Evolutionary conservation across 2,113 vertebrate genomes (phyloP).

Genomic region (Anoura caudifer): DNA sequence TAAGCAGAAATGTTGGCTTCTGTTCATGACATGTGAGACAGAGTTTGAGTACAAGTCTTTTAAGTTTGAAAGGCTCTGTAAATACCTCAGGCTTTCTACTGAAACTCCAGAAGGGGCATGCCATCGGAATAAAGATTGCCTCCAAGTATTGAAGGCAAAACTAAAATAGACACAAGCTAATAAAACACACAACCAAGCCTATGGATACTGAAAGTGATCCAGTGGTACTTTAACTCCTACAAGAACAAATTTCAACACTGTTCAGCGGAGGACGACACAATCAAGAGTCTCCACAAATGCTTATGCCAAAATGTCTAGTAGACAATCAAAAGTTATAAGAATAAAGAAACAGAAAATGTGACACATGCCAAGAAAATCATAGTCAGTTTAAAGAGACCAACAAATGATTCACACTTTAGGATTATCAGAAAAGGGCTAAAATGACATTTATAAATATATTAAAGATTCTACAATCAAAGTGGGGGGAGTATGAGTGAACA

Average conservation of each 20-base stretch:
- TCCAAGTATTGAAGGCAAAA: background rate
- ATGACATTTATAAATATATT: background rate
- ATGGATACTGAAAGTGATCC: background rate
- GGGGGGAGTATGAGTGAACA: background rate
- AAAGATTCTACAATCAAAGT: background rate
- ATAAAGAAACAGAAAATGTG: background rate
- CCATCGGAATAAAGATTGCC: background rate
- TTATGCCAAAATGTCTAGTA: background rate
- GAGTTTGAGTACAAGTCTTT: background rate
- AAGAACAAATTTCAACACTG: background rate
- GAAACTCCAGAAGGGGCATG: background rate
- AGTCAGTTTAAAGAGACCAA: background rate
- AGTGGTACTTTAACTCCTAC: background rate
- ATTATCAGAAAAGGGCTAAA: background rate
- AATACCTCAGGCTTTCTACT: background rate
- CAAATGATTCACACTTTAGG: background rate
- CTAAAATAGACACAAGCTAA: background rate
- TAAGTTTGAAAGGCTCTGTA: background rate
- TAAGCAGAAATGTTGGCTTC: background rate
- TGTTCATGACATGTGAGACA: background rate
- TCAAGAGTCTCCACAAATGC: background rate
- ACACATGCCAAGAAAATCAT: background rate
- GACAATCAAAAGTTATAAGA: background rate
- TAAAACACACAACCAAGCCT: background rate
- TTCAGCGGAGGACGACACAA: background rate